A percentile compares a stretch with the other conserved stretches of the same genome.
phyloP scores from a whole-genome alignment of 2,113 vertebrate genomes.

The Lycaon pictus region DNA sequence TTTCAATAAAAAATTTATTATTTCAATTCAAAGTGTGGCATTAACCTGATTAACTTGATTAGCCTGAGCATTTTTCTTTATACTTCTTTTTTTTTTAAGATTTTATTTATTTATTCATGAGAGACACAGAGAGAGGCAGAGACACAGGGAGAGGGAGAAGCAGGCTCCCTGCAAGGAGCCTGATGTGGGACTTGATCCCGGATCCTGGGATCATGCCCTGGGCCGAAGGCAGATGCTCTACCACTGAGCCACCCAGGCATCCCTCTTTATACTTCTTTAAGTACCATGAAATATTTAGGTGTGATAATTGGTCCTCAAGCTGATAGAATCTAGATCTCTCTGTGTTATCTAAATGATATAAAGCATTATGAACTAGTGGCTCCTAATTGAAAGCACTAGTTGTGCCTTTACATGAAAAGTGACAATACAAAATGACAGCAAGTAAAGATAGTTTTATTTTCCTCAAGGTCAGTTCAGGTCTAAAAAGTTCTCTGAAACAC shows the following conservation, averaged over 20 bases:
- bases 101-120: too few species aligned
- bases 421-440: background rate
- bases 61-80: background rate
- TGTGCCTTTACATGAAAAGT: background rate
- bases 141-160: too few species aligned
- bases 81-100: background rate
- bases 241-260: background rate
- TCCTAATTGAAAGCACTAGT: background rate
- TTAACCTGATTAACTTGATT: background rate
- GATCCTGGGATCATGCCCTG: too few species aligned
- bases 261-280: conserved; percentile 1
- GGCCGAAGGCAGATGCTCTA: too few species aligned
- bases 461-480: background rate
- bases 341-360: background rate
- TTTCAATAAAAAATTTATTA: background rate
- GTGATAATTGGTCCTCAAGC: background rate
- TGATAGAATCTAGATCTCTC: background rate
- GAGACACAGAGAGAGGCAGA: too few species aligned
- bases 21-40: background rate
- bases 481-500: background rate
- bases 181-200: too few species aligned
- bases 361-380: rapidly evolving
- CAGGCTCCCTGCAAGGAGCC: too few species aligned
- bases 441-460: background rate
- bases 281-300: background rate